Conservation (phyloP, 2,113 vertebrate genomes). For the Caretta caretta region DNA sequence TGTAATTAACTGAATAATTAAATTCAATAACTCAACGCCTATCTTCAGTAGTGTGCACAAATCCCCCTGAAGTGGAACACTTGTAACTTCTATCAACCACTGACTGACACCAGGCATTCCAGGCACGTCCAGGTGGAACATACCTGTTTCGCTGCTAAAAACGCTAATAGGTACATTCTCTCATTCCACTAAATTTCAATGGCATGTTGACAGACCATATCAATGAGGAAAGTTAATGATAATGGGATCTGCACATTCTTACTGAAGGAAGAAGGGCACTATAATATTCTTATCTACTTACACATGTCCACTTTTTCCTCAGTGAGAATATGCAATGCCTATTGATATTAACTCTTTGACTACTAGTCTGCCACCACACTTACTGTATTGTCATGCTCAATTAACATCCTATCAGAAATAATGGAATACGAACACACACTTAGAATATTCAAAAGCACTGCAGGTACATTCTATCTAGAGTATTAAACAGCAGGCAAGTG, state of each 20-base stretch:
- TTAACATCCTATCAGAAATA: neutral
- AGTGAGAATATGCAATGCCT: accelerated
- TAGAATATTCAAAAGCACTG: neutral
- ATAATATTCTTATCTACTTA: neutral
- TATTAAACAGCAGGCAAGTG: neutral
- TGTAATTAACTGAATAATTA: neutral
- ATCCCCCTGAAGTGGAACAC: neutral
- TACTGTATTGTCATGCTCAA: neutral
- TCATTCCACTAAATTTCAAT: neutral
- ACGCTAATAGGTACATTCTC: neutral
- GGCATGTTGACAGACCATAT: neutral
- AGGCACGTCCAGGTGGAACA: neutral
- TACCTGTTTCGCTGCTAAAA: neutral
- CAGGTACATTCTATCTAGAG: neutral
- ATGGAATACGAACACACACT: neutral
- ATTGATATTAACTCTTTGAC: neutral
- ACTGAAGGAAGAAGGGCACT: neutral
- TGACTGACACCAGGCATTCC: neutral
- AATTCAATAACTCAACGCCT: neutral
- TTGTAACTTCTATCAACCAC: neutral
- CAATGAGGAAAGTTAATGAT: neutral
- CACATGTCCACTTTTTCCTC: neutral
- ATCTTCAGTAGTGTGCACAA: neutral
- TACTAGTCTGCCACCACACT: accelerated
- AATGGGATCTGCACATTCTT: neutral